Percentiles rank a stretch among this genome's conserved stretches.
Evolutionary conservation across 2,113 vertebrate genomes (phyloP).

Genomic region (Odocoileus virginianus): DNA sequence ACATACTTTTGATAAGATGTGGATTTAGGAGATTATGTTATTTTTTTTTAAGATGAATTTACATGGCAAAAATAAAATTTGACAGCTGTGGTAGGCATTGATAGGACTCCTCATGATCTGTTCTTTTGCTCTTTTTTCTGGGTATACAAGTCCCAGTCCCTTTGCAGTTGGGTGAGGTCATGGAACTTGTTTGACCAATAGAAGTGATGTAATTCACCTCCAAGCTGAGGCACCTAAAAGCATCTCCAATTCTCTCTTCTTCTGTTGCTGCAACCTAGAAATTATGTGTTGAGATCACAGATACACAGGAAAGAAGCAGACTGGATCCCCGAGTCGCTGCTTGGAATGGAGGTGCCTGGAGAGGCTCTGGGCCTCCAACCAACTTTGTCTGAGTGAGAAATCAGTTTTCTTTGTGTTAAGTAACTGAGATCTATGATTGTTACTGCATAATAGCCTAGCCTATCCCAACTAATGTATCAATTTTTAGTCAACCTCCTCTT

Average conservation of each 20-base stretch:
- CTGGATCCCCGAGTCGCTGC: neutral
- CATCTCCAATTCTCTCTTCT: neutral
- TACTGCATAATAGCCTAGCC: neutral
- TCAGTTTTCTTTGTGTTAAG: neutral
- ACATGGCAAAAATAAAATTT: neutral
- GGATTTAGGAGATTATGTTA: neutral
- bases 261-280: neutral
- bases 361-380: neutral
- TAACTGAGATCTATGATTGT: neutral
- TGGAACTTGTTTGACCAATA: neutral
- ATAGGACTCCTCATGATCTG: neutral
- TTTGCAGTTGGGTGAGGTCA: neutral
- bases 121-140: neutral
- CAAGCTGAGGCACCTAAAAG: neutral
- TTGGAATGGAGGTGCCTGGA: neutral
- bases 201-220: neutral
- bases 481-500: neutral
- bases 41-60: neutral
- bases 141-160: neutral
- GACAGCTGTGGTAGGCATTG: neutral
- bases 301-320: neutral
- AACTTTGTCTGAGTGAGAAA: neutral
- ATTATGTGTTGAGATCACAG: neutral
- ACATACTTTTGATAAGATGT: neutral
- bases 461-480: neutral